Base-by-base conservation (phyloP, 2,113 vertebrate genomes). In the Felis chaus region DNA sequence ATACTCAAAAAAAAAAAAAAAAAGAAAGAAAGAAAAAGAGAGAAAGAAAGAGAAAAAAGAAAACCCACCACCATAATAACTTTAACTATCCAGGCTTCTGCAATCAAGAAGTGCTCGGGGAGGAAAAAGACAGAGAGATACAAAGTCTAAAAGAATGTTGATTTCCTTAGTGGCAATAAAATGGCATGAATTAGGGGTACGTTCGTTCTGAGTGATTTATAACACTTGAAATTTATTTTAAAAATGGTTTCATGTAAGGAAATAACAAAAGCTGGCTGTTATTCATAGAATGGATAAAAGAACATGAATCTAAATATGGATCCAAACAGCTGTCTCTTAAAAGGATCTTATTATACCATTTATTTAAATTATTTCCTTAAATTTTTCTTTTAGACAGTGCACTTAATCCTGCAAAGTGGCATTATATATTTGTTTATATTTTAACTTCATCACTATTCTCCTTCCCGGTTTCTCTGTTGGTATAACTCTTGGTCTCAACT, bases 261-360 rank as follows among this genome's bases (percentile, higher is more conserved):
- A 98, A 98, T 96, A 98, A 79, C 92, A 98, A 98, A 98, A 95
- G 25, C 92, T 95, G 65, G 69, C 96, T 97, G 65, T 97, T 98
- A 97, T 95, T 98, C 21, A 45, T 88, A 94, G 96, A 96, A 39
- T 73, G 73, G 74, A 91, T 98, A 97, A 98, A 98, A 96, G 86
- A 98, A 96, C 95, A 92, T 84, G 89, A 87, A 97, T 83, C 57
- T 98, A 97, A 98, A 98, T 97, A 92, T 90, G 95, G 80, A 90
- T 91, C 83, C 5, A 19, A 98, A 63, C 88, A 97, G 65, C 96
- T 98, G 45, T 97, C 86, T 97, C 31, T 98, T 89, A 86, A 61
- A 97, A 91, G 84, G 68, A 92, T 97, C 39, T 97, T 97, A 95
- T 89, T 95, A 95, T 97, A 78, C 15, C 55, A 96, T 98, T 98